Evolutionary conservation across 2,888 invertebrate species (phyloP).

Genomic region (Cacoxenus indagator): DNA sequence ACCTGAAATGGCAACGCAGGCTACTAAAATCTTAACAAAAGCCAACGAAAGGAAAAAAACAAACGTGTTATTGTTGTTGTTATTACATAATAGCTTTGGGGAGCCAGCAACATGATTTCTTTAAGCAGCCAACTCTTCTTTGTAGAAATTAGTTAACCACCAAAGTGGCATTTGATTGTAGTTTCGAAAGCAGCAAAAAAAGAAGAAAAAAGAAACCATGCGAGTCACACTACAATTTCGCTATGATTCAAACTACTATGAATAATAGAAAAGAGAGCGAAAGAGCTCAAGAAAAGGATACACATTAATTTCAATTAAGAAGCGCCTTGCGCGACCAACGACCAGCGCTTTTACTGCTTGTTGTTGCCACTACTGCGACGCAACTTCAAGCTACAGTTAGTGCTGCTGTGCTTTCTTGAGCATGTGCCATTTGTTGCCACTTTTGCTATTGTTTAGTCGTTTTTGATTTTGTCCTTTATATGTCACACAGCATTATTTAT

Average conservation of each 20-base stretch:
- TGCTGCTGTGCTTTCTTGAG: constrained; percentile 10
- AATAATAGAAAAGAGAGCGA: no score
- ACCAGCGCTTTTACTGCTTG: constrained; percentile 22
- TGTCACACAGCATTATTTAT: constrained; percentile 55
- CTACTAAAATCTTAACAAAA: constrained; percentile 15
- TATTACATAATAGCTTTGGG: constrained; percentile 3
- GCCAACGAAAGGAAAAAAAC: neutral
- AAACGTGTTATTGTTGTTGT: neutral
- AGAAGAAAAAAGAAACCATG: no score
- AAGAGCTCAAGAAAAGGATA: constrained; percentile 47
- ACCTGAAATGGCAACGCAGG: neutral
- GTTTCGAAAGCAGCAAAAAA: no score
- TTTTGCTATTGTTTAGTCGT: neutral
- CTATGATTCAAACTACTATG: no score
- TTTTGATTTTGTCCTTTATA: constrained; percentile 23
- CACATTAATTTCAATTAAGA: constrained; percentile 64
- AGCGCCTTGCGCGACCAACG: constrained; percentile 40
- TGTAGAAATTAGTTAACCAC: no score
- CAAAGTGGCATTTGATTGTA: no score
- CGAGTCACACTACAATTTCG: no score
- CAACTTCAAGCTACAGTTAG: constrained; percentile 25
- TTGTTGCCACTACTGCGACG: neutral
- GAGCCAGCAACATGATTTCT: neutral
- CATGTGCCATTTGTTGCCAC: neutral
- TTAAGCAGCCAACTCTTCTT: neutral